Evolutionary conservation across 2,888 invertebrate genomes (phyloP).

Genomic region (Diadegma fenestrale): DNA sequence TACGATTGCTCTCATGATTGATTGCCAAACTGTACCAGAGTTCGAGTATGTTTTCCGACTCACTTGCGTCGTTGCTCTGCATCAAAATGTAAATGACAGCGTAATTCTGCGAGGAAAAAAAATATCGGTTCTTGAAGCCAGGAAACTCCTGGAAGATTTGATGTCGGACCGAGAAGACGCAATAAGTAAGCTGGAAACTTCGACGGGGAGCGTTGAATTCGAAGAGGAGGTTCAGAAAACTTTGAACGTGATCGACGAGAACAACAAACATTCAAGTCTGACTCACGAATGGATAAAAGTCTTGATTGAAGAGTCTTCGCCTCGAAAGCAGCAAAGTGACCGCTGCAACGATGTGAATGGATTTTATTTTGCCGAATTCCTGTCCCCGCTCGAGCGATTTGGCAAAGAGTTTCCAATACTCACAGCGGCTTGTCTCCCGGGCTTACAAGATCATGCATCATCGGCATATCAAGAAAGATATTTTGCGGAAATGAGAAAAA

Average conservation of each 20-base stretch:
- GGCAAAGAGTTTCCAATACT: not conserved
- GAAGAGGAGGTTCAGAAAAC: not conserved
- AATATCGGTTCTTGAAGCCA: slow-evolving; percentile 1
- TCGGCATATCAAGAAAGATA: not conserved
- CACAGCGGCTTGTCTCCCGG: not conserved
- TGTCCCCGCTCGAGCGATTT: not conserved
- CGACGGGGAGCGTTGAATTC: not conserved
- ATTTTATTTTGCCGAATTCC: not conserved
- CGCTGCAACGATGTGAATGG: not conserved
- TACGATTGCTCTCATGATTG: slow-evolving; percentile 47
- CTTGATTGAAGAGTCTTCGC: not conserved
- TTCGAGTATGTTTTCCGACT: slow-evolving; percentile 57
- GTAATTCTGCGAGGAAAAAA: not conserved
- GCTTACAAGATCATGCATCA: not conserved
- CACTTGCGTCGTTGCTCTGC: slow-evolving; percentile 55
- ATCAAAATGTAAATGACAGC: slow-evolving; percentile 34
- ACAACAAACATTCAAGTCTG: not conserved
- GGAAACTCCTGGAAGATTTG: not conserved
- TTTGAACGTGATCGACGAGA: not conserved
- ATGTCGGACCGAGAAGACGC: slow-evolving; percentile 6
- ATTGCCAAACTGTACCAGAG: slow-evolving; percentile 41
- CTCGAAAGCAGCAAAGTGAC: not conserved
- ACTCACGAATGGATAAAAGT: not conserved
- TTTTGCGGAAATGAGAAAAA: not conserved
- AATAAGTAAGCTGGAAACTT: slow-evolving; percentile 24